Evolutionary conservation across 2,888 invertebrate genomes (phyloP).

Genomic region (Cantharis flavilabris): DNA sequence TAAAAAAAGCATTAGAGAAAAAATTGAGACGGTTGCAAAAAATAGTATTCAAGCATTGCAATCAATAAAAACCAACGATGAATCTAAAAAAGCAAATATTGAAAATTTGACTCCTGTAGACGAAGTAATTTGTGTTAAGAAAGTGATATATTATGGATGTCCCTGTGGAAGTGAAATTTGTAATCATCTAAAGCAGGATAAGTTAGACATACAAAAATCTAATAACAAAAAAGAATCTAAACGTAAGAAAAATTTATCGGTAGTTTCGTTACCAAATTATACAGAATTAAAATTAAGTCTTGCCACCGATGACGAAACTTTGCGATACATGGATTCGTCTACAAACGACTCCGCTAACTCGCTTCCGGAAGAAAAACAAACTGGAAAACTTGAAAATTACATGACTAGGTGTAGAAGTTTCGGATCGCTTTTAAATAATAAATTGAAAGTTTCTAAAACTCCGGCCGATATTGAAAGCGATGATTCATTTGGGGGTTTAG

Average conservation of each 20-base stretch:
- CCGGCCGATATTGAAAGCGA: constrained; percentile 55
- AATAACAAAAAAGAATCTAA: constrained; percentile 41
- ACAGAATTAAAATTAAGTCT: constrained; percentile 55
- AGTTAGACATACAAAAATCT: constrained; percentile 3
- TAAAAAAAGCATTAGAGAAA: constrained; percentile 48
- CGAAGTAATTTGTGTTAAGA: constrained; percentile 51
- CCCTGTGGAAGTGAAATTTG: constrained; percentile 49
- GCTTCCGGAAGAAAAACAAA: constrained; percentile 49
- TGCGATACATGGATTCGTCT: constrained; percentile 36
- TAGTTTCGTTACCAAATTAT: constrained; percentile 61
- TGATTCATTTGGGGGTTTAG: constrained; percentile 56
- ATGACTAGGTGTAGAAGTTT: constrained; percentile 57
- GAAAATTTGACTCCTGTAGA: constrained; percentile 41
- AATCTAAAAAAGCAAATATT: constrained; percentile 11
- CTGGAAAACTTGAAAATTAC: constrained; percentile 55
- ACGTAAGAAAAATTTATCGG: constrained; percentile 57
- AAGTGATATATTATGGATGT: constrained; percentile 51
- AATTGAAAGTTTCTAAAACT: constrained; percentile 46
- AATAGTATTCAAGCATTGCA: constrained; percentile 48
- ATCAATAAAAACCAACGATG: constrained; percentile 37
- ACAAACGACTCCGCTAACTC: constrained; percentile 44
- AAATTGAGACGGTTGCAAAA: constrained; percentile 50
- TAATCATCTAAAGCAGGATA: constrained; percentile 39
- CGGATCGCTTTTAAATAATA: constrained; percentile 56
- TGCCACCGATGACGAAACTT: constrained; percentile 43